Percentiles rank a stretch among this genome's conserved stretches.
Conservation (phyloP, 2,888 invertebrate species). For the Falcaria lacertinaria region DNA sequence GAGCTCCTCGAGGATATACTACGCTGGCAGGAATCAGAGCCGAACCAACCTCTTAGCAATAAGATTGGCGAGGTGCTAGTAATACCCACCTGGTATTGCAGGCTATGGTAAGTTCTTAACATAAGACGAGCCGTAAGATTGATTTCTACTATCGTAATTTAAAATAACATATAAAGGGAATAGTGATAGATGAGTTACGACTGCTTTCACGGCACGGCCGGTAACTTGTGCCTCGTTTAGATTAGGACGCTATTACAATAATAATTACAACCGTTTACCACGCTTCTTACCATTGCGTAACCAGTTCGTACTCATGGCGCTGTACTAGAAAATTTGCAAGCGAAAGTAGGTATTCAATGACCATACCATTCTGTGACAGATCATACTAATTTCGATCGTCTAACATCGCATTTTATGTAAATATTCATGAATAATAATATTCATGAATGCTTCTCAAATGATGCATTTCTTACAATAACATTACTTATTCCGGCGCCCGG, state of each 20-base stretch:
- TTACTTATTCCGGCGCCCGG: constrained; percentile 18
- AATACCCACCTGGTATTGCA: too few relatives aligned
- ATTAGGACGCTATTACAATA: constrained; percentile 65
- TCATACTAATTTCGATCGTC: constrained; percentile 16
- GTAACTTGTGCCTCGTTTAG: constrained; percentile 44
- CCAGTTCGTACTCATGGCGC: constrained; percentile 22
- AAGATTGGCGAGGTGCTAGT: too few relatives aligned
- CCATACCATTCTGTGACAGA: constrained; percentile 28
- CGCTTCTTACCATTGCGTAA: constrained; percentile 49
- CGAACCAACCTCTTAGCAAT: too few relatives aligned
- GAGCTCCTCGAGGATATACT: too few relatives aligned
- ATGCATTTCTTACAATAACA: constrained; percentile 23
- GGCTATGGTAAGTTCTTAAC: too few relatives aligned
- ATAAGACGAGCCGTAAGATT: too few relatives aligned
- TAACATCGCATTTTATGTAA: background rate
- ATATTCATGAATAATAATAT: too few relatives aligned
- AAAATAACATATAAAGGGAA: too few relatives aligned
- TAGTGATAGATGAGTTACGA: constrained; percentile 15
- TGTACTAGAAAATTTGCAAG: constrained; percentile 61
- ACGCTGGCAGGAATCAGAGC: too few relatives aligned
- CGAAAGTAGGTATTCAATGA: constrained; percentile 53
- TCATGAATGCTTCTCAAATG: constrained; percentile 27
- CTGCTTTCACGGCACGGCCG: constrained; percentile 44
- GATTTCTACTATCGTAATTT: too few relatives aligned
- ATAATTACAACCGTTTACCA: constrained; percentile 62